Evolutionary conservation across 1,140 invertebrate species (phyloP).

Genomic region (Dreissena polymorpha): DNA sequence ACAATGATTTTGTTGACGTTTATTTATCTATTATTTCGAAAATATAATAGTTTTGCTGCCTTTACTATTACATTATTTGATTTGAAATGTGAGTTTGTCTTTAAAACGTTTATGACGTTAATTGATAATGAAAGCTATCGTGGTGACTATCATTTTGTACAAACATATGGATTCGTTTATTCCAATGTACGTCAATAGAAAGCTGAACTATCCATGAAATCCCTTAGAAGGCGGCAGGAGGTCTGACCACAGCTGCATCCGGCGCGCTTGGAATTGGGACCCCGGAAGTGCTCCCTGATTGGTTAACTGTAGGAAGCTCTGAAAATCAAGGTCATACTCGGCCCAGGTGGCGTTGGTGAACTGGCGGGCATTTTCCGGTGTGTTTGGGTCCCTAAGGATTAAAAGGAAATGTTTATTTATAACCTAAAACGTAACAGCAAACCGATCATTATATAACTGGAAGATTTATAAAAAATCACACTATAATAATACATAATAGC

Average conservation of each 20-base stretch:
- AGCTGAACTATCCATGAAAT: no score
- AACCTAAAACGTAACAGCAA: no score
- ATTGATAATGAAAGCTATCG: no score
- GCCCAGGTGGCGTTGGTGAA: conserved; percentile 6
- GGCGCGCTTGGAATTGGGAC: not conserved
- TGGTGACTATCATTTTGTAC: no score
- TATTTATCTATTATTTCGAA: no score
- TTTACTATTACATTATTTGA: no score
- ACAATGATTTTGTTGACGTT: no score
- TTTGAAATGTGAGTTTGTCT: no score
- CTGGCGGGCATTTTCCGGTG: not conserved
- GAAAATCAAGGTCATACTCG: conserved; percentile 3
- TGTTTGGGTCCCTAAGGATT: conserved; percentile 13
- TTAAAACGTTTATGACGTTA: no score
- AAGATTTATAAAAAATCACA: not conserved
- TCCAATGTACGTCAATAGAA: no score
- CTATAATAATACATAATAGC: not conserved
- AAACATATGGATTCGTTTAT: no score
- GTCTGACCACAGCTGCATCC: conserved; percentile 23
- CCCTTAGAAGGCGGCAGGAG: not conserved
- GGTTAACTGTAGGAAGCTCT: not conserved
- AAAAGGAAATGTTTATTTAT: not conserved
- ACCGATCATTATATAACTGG: not conserved
- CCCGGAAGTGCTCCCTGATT: not conserved
- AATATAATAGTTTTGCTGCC: no score